Percentiles rank a stretch among this genome's conserved stretches.
Evolutionary conservation across 2,888 invertebrate species (phyloP).

Genomic region (Cremastinae sp.): DNA sequence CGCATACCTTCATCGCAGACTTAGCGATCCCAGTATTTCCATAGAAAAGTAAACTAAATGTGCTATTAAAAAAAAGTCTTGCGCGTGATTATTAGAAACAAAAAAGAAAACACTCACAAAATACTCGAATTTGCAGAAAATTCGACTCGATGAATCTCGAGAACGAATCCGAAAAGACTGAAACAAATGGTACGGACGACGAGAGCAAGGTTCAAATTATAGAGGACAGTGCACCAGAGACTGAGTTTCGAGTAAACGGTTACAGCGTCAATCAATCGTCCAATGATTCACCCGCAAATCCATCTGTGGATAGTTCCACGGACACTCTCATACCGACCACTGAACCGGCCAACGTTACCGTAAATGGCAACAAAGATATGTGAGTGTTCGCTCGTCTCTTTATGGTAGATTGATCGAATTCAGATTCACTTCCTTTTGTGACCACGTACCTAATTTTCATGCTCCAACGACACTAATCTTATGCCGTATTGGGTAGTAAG

Average conservation of each 20-base stretch:
- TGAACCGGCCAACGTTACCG: constrained; percentile 67
- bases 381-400: constrained; percentile 64
- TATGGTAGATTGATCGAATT: constrained; percentile 5
- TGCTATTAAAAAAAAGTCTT: background rate
- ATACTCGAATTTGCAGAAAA: constrained; percentile 70
- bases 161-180: constrained; percentile 71
- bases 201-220: constrained; percentile 65
- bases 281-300: constrained; percentile 74
- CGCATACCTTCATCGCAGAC: constrained; percentile 85
- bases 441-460: background rate
- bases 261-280: constrained; percentile 69
- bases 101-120: too few relatives aligned
- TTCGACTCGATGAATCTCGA: constrained; percentile 76
- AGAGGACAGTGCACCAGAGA: constrained; percentile 64
- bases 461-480: too few relatives aligned
- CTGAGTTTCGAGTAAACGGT: constrained; percentile 67
- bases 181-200: constrained; percentile 63
- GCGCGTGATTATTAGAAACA: too few relatives aligned
- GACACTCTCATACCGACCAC: constrained; percentile 81
- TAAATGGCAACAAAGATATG: constrained; percentile 71
- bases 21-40: constrained; percentile 92
- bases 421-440: background rate
- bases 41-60: constrained; percentile 85
- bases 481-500: too few relatives aligned
- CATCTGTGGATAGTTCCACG: constrained; percentile 82